Evolutionary conservation across 2,113 vertebrate genomes (phyloP), one percentile per base, ranked within the genome.

Genomic region (Beaufortia kweichowensis): DNA sequence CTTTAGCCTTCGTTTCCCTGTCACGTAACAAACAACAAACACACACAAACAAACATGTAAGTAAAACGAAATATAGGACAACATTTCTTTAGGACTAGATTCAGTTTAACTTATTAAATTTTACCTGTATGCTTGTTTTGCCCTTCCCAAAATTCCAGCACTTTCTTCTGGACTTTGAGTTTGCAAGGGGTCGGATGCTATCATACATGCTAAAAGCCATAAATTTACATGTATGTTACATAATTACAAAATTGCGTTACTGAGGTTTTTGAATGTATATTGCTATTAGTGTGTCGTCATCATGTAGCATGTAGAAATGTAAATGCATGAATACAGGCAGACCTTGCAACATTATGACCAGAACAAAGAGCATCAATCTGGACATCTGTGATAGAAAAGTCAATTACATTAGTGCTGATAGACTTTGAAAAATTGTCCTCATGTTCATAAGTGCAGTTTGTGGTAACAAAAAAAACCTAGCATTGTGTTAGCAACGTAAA

Each of bases 301-400:
- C 33, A 59, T 24, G 5, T 1, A 56, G 39, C 6, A 67, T 67
- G 10, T 39, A 39, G 46, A 21, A 23, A 70, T 43, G 28, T 48
- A 19, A 39, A 41, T 35, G 33, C 23, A 41, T 57, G 19, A 43
- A 4, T 46, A 66, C 35, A 28, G 12, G 12, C 83, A 69, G 81
- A 91, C 90, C 89, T 88, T 89, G 86, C 46, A 87, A 60, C 0
- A 86, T 60, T 12, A 91, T 41, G 33, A 90, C 39, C 55, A 90
- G 48, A 46, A 50, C 15, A 4, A 90, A 33, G 24, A 82, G 1
- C n/a, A 76, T 14, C 12, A 62, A 55, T 19, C 53, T 56, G 15
- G 68, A 65, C 86, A 86, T 85, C 85, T 90, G 79, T 65, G 28
- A 43, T 1, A 63, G 14, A 85, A 41, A 55, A 48, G 46, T 3